Percentiles rank a stretch among this genome's conserved stretches.
Conservation (phyloP, 2,113 vertebrate genomes). For the Tupaia chinensis region DNA sequence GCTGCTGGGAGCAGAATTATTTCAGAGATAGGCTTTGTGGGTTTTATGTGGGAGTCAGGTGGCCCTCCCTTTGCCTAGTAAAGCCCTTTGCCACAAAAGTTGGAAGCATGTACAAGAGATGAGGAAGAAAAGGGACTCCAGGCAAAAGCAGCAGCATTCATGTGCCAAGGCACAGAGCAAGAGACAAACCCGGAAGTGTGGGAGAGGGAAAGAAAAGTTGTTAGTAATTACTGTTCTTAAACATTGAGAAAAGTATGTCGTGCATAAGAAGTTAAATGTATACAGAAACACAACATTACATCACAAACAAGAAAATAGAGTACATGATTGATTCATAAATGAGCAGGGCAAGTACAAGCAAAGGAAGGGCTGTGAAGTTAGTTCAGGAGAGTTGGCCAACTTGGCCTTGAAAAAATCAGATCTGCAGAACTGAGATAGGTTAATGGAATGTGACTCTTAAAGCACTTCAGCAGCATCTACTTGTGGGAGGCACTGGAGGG, state of each 20-base stretch:
- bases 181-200: neutral
- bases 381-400: neutral
- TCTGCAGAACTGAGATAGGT: constrained; percentile 1
- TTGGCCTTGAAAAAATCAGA: neutral
- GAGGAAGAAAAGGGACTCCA: neutral
- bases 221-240: constrained; percentile 54
- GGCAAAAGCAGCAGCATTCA: neutral
- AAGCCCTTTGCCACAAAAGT: neutral
- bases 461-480: neutral
- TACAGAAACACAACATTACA: neutral
- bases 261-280: neutral
- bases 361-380: constrained; percentile 16
- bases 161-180: neutral
- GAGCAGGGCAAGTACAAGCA: neutral
- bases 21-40: neutral
- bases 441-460: constrained; percentile 49
- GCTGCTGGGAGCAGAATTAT: neutral
- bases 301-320: constrained; percentile 43
- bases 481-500: neutral
- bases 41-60: neutral
- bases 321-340: neutral
- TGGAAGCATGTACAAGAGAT: neutral
- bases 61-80: neutral
- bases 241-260: constrained; percentile 45
- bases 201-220: neutral